Percentiles rank a stretch among this genome's conserved stretches.
phyloP scores from a whole-genome alignment of 1,140 invertebrate genomes.

The Drosophila paulistorum region DNA sequence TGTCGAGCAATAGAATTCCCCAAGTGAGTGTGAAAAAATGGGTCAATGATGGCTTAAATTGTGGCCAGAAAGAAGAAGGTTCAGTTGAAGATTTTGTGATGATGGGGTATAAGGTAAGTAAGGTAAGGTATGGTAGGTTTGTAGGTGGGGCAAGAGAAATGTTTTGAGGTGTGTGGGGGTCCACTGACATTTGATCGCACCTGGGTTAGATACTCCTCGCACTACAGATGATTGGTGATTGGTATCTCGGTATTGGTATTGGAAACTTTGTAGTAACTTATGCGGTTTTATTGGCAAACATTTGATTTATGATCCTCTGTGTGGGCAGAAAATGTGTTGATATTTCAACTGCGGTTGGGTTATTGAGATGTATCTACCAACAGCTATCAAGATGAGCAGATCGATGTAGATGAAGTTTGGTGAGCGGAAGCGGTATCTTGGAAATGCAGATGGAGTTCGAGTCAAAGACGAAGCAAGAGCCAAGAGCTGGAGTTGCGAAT shows the following conservation, averaged over 20 bases:
- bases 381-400: background rate
- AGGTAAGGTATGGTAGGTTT: background rate
- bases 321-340: constrained; percentile 22
- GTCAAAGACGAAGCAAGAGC: background rate
- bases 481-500: constrained; percentile 8
- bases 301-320: constrained; percentile 60
- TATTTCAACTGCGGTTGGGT: constrained; percentile 48
- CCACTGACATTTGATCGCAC: constrained; percentile 73
- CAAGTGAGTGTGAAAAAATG: constrained; percentile 59
- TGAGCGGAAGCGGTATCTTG: too few species aligned
- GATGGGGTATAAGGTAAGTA: constrained; percentile 4
- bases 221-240: background rate
- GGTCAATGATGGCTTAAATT: constrained; percentile 81
- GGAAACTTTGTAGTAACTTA: constrained; percentile 24
- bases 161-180: constrained; percentile 43
- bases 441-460: background rate
- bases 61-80: constrained; percentile 34
- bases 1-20: constrained; percentile 43
- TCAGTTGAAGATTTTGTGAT: constrained; percentile 23
- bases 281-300: constrained; percentile 16
- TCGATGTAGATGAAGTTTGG: too few species aligned
- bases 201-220: constrained; percentile 38
- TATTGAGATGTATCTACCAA: constrained; percentile 60
- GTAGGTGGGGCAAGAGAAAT: background rate
- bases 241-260: background rate